Base-by-base conservation (phyloP, 2,113 vertebrate species). In the Caracal caracal region DNA sequence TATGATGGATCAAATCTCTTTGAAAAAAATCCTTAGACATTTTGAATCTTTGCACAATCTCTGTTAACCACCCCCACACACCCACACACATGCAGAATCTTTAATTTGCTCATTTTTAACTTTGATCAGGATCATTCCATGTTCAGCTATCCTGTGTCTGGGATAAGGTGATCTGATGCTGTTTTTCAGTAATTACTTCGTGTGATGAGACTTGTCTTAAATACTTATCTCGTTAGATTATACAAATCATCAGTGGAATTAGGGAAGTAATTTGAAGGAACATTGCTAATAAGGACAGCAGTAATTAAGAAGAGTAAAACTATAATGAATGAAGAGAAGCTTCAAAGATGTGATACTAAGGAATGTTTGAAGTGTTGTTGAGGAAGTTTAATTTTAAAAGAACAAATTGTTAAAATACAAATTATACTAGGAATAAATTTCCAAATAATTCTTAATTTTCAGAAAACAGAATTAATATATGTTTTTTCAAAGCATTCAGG, bases 121-220 rank as follows among this genome's bases (percentile, higher is more conserved):
- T 93, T 96, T 94, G 22, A 73, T 79, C 92, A 86, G 35, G 95
- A 63, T 16, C 47, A n/a, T 92, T 88, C 68, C 73, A 16, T 88
- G 24, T 84, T 93, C 63, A 85, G 3, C 35, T 93, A 3, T 90
- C 33, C 24, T 40, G 0, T 91, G 40, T 75, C 68, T 75, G 3
- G 40, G 86, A 65, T 91, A 66, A 76, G 94, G 51, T 59, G 20
- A 93, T 84, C 66, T 68, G 19, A 40, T 49, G 7, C 12, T 75
- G 93, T 80, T 94, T 84, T 83, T 40, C 56, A 92, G 0, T 95
- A 82, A 43, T 66, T 95, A 40, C 47, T 94, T 26, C 22, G 11
- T 94, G 53, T 93, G n/a, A 51, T 96, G n/a, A 97, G 68, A 80
- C 28, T 73, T 95, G 68, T 73, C 56, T 88, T 81, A 96, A 88